A percentile compares a stretch with the other conserved stretches of the same genome.
Conservation (phyloP, 1,140 invertebrate species). For the Protaetia brevitarsis region DNA sequence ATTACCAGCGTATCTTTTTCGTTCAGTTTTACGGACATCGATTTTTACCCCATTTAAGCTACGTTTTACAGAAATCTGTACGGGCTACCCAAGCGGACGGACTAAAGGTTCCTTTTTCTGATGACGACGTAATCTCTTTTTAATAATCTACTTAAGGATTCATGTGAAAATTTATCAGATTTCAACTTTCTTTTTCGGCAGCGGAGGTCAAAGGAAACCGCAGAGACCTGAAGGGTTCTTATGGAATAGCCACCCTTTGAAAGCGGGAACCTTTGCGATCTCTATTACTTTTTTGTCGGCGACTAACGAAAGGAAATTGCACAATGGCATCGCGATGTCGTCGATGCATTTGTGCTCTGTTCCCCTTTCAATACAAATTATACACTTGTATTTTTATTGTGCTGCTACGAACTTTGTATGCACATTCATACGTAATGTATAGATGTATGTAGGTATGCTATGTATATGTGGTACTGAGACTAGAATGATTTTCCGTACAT, state of each 20-base stretch:
- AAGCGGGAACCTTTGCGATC: slow-evolving; percentile 22
- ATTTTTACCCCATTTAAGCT: neutral
- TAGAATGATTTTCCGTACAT: neutral
- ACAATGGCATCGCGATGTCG: slow-evolving; percentile 20
- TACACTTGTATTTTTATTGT: slow-evolving; percentile 10
- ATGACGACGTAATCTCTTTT: slow-evolving; percentile 9
- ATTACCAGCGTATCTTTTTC: neutral
- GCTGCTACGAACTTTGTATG: neutral
- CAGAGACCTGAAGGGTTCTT: slow-evolving; percentile 20
- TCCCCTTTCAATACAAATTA: slow-evolving; percentile 15
- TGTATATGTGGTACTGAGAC: neutral
- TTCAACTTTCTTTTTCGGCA: slow-evolving; percentile 17
- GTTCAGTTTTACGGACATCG: neutral
- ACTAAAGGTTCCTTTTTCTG: neutral
- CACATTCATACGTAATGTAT: neutral
- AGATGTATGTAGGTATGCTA: neutral
- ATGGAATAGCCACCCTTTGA: slow-evolving; percentile 18
- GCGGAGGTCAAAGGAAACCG: slow-evolving; percentile 16
- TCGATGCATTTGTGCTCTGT: slow-evolving; percentile 16
- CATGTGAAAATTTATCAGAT: slow-evolving; percentile 22
- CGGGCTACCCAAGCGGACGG: neutral
- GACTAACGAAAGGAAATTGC: slow-evolving; percentile 16
- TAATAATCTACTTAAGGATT: slow-evolving; percentile 19
- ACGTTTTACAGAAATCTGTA: neutral
- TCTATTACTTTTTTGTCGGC: slow-evolving; percentile 23